Conservation (phyloP, 2,888 invertebrate species). For the Xanthostigma xanthostigma region DNA sequence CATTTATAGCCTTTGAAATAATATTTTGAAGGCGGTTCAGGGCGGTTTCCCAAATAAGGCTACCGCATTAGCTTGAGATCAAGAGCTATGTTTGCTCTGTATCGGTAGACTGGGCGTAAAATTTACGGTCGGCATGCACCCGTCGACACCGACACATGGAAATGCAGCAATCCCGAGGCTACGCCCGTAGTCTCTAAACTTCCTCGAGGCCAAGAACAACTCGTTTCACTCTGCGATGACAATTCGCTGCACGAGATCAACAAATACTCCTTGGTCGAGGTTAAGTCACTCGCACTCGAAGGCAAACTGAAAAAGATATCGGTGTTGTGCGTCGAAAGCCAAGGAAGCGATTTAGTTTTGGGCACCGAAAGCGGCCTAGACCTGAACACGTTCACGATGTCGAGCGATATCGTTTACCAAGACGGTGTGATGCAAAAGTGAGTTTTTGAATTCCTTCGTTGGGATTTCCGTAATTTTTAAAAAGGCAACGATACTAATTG, state of each 20-base stretch:
- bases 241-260: slow-evolving; percentile 92
- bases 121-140: slow-evolving; percentile 70
- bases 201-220: slow-evolving; percentile 48
- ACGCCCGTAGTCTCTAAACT: slow-evolving; percentile 32
- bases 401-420: slow-evolving; percentile 87
- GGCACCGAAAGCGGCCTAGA: slow-evolving; percentile 92
- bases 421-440: slow-evolving; percentile 94
- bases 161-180: neutral
- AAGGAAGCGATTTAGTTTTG: slow-evolving; percentile 63
- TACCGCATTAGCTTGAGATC: slow-evolving; percentile 86
- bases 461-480: too few relatives aligned
- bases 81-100: slow-evolving; percentile 72
- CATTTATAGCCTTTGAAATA: too few relatives aligned
- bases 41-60: slow-evolving; percentile 98
- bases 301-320: slow-evolving; percentile 88
- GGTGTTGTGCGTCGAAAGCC: slow-evolving; percentile 65
- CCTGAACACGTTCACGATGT: slow-evolving; percentile 63
- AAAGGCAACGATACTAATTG: neutral
- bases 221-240: slow-evolving; percentile 81
- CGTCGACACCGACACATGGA: neutral
- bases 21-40: slow-evolving; percentile 66
- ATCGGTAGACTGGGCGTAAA: slow-evolving; percentile 92
- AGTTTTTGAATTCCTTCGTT: slow-evolving; percentile 24
- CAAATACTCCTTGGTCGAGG: slow-evolving; percentile 63
- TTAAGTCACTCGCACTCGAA: slow-evolving; percentile 66